Evolutionary conservation across 2,797 vertebrate genomes (phyloP).

Genomic region (Xerus rutilus): DNA sequence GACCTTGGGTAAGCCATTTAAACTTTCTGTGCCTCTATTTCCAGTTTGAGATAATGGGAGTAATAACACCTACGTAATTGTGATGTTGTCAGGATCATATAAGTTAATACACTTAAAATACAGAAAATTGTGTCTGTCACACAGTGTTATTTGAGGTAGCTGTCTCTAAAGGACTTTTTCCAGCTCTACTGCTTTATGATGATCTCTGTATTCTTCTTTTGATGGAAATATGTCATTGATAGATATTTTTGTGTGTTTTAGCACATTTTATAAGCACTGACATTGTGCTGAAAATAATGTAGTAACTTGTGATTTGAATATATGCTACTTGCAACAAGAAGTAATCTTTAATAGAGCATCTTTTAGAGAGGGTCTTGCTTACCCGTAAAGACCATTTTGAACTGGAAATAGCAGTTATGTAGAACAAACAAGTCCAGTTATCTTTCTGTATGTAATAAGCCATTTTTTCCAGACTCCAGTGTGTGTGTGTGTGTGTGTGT

Average conservation of each 20-base stretch:
- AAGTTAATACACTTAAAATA: not conserved
- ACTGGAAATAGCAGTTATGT: not conserved
- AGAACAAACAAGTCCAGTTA: not conserved
- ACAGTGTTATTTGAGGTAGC: not conserved
- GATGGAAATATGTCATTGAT: not conserved
- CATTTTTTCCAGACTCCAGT: not conserved
- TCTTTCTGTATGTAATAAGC: not conserved
- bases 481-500: not conserved
- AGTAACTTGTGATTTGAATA: not conserved
- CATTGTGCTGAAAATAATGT: not conserved
- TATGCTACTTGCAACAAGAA: not conserved
- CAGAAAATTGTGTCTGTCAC: not conserved
- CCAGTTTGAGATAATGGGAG: not conserved
- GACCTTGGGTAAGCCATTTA: not conserved
- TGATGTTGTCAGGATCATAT: not conserved
- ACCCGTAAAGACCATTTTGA: not conserved
- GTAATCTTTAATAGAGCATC: not conserved
- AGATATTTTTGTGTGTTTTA: not conserved
- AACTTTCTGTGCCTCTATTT: constrained; percentile 8
- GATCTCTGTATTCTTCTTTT: not conserved
- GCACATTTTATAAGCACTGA: not conserved
- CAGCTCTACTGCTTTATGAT: not conserved
- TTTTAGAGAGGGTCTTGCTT: not conserved
- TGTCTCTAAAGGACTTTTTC: not conserved
- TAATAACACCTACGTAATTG: not conserved